Evolutionary conservation across 2,113 vertebrate genomes (phyloP).

Genomic region (Colinus virginianus): DNA sequence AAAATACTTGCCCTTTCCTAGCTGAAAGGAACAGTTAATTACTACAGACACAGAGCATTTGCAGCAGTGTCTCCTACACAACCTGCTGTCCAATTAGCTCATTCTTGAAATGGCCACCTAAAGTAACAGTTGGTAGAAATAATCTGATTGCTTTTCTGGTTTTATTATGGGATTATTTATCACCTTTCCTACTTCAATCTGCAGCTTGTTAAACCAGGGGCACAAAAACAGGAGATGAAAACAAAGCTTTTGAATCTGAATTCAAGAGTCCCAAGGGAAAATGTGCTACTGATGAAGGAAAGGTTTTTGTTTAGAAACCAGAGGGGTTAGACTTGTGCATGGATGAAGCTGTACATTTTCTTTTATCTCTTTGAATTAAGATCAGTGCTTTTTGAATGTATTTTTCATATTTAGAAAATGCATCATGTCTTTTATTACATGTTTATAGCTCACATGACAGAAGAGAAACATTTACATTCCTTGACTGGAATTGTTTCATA

Average conservation of each 20-base stretch:
- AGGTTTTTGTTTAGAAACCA: constrained; percentile 29
- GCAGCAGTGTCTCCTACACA: background rate
- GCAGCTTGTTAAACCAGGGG: constrained; percentile 5
- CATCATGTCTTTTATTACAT: background rate
- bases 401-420: background rate
- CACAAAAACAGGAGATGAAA: constrained; percentile 10
- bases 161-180: background rate
- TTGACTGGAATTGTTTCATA: background rate
- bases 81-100: background rate
- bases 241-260: constrained; percentile 28
- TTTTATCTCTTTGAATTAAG: background rate
- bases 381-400: background rate
- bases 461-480: background rate
- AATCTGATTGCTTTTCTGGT: constrained; percentile 2
- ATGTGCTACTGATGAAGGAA: constrained; percentile 9
- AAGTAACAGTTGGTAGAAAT: background rate
- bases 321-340: background rate
- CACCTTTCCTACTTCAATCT: background rate
- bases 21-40: constrained; percentile 46
- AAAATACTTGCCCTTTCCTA: constrained; percentile 51
- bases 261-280: constrained; percentile 8
- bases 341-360: background rate
- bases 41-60: constrained; percentile 40
- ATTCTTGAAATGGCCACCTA: constrained; percentile 23
- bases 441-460: background rate